A percentile compares a stretch with the other conserved stretches of the same genome.
Evolutionary conservation across 2,797 vertebrate species (phyloP).

Genomic region (Ptychadena robeensis): DNA sequence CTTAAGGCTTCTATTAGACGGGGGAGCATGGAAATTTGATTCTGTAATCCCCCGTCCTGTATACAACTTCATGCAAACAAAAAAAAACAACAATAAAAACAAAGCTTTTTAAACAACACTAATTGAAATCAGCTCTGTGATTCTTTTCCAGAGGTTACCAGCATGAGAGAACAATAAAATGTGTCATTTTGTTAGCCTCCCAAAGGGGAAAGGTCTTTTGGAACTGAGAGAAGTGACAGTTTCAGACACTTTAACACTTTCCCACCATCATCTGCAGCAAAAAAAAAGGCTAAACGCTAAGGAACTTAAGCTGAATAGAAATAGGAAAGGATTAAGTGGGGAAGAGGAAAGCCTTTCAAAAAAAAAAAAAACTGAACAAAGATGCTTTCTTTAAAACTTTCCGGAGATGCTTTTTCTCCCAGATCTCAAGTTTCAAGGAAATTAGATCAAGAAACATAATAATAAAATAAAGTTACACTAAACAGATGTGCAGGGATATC

Average conservation of each 20-base stretch:
- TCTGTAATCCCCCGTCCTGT: conserved; percentile 7
- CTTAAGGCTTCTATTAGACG: neutral
- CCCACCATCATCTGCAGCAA: neutral
- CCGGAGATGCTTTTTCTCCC: neutral
- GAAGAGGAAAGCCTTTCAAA: neutral
- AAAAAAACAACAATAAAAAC: no score
- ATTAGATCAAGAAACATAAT: conserved; percentile 27
- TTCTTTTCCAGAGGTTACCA: conserved; percentile 31
- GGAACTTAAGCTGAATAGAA: neutral
- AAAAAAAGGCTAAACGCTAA: neutral
- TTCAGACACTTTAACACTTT: conserved; percentile 8
- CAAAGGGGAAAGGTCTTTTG: conserved; percentile 2
- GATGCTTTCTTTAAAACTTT: conserved; percentile 11
- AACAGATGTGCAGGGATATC: conserved; percentile 53
- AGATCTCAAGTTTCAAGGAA: conserved; percentile 31
- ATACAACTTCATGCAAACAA: conserved; percentile 43
- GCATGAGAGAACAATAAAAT: conserved; percentile 43
- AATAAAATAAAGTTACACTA: conserved; percentile 39
- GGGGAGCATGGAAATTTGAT: neutral
- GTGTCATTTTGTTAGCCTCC: conserved; percentile 15
- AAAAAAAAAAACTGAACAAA: neutral
- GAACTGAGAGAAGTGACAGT: conserved; percentile 15
- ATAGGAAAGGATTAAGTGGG: neutral
- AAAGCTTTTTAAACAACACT: conserved; percentile 26
- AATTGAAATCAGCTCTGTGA: conserved; percentile 53